phyloP scores from a whole-genome alignment of 1,140 invertebrate genomes.

The Archegozetes longisetosus region DNA sequence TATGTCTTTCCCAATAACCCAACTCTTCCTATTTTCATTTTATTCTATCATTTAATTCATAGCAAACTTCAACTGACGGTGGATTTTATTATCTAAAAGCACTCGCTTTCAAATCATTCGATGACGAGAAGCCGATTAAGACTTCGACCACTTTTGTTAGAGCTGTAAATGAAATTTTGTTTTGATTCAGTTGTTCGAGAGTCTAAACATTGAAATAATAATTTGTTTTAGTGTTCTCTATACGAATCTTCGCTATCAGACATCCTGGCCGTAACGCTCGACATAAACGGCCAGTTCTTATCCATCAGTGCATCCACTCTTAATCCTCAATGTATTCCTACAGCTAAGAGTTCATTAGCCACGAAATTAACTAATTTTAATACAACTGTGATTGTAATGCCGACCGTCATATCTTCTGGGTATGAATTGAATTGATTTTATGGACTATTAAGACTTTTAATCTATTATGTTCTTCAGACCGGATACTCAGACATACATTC shows the following conservation, averaged over 20 bases:
- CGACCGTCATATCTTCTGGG: slow-evolving; percentile 52
- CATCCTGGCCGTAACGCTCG: slow-evolving; percentile 48
- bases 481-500: slow-evolving; percentile 77
- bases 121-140: slow-evolving; percentile 3
- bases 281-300: slow-evolving; percentile 49
- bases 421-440: slow-evolving; percentile 26
- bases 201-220: too few species aligned
- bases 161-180: neutral
- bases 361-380: slow-evolving; percentile 38
- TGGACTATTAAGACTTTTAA: slow-evolving; percentile 6
- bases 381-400: slow-evolving; percentile 50
- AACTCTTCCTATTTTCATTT: neutral
- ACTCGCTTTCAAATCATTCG: neutral
- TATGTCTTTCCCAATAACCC: neutral
- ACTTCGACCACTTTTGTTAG: slow-evolving; percentile 7
- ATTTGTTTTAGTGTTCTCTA: slow-evolving; percentile 39
- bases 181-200: too few species aligned
- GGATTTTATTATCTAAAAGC: slow-evolving; percentile 15
- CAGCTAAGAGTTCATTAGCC: neutral
- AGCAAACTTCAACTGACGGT: neutral
- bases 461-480: slow-evolving; percentile 48
- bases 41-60: neutral
- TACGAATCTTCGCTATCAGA: slow-evolving; percentile 47
- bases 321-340: slow-evolving; percentile 18
- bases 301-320: slow-evolving; percentile 40